Evolutionary conservation across 2,888 invertebrate species (phyloP).

Genomic region (Erebia aethiops): DNA sequence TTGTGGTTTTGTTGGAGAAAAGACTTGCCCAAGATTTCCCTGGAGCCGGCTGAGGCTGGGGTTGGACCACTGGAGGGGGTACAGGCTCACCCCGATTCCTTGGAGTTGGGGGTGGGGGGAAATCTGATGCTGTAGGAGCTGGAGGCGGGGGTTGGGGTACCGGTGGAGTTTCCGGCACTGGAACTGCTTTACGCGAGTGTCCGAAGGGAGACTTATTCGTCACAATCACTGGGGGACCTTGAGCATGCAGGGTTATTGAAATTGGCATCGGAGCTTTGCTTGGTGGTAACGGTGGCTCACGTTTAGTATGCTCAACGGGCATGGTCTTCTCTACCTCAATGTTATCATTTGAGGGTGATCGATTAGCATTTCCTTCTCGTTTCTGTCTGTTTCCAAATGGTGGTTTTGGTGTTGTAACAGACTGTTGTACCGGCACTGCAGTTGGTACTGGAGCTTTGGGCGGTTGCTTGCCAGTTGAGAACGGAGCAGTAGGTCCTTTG

Average conservation of each 20-base stretch:
- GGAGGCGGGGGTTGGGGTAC: conserved; percentile 72
- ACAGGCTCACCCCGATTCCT: conserved; percentile 66
- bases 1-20: conserved; percentile 74
- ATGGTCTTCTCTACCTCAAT: conserved; percentile 56
- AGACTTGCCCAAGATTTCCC: conserved; percentile 87
- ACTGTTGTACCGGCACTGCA: conserved; percentile 72
- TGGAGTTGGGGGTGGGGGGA: conserved; percentile 77
- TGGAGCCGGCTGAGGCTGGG: conserved; percentile 70
- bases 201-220: conserved; percentile 76
- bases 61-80: conserved; percentile 59
- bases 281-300: conserved; percentile 68
- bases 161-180: conserved; percentile 62
- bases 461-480: conserved; percentile 70
- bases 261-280: conserved; percentile 78
- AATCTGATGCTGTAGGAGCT: conserved; percentile 78
- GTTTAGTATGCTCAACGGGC: conserved; percentile 59
- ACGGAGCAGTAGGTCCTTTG: conserved; percentile 75
- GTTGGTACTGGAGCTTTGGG: conserved; percentile 74
- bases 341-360: conserved; percentile 68
- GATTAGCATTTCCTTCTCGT: conserved; percentile 66
- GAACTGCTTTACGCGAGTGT: conserved; percentile 66
- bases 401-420: conserved; percentile 70
- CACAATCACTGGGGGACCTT: conserved; percentile 76
- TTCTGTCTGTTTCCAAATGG: conserved; percentile 77
- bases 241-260: conserved; percentile 74